Conservation (phyloP, 1,140 invertebrate genomes). For the Neuroterus valhalla region DNA sequence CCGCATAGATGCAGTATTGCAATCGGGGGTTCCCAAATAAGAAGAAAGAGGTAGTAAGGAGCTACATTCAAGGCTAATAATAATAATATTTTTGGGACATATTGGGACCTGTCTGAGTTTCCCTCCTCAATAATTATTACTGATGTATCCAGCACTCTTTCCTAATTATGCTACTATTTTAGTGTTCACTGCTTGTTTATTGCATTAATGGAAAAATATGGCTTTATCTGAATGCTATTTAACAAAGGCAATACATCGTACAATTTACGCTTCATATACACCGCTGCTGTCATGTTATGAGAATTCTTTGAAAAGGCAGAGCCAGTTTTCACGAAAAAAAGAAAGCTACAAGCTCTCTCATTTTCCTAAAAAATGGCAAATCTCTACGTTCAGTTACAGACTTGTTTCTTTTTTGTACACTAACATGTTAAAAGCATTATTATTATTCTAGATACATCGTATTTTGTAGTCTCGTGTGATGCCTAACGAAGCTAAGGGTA, state of each 20-base stretch:
- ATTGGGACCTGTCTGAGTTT: too few species aligned
- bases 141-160: constrained; percentile 63
- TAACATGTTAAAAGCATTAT: constrained; percentile 66
- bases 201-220: constrained; percentile 76
- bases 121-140: constrained; percentile 6
- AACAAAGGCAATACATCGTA: constrained; percentile 69
- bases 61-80: not conserved
- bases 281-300: constrained; percentile 54
- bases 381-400: constrained; percentile 42
- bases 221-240: constrained; percentile 74
- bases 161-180: constrained; percentile 51
- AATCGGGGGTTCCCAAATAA: too few species aligned
- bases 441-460: constrained; percentile 63
- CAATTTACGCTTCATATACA: constrained; percentile 43
- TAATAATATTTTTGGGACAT: not conserved
- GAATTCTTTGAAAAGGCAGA: constrained; percentile 63
- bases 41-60: too few species aligned
- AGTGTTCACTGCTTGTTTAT: constrained; percentile 69
- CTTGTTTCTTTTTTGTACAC: constrained; percentile 61
- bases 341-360: constrained; percentile 15
- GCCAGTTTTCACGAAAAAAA: constrained; percentile 27
- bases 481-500: constrained; percentile 58
- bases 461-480: constrained; percentile 49
- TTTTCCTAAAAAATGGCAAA: constrained; percentile 40
- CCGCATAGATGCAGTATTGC: too few species aligned